Conservation (phyloP, 2,113 vertebrate species). For the Tyto alba region DNA sequence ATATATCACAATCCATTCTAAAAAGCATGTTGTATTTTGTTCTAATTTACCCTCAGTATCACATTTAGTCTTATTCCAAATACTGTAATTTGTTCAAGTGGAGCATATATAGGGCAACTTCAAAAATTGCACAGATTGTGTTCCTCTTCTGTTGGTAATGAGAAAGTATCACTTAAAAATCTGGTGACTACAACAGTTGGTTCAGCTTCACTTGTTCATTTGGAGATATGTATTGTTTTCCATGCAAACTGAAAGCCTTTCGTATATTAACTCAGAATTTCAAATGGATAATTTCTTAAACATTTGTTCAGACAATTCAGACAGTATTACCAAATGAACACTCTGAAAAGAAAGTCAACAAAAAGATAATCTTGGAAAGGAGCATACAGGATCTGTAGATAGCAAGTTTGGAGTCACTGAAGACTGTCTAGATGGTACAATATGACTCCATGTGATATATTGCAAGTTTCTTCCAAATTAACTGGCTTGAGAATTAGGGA, state of each 20-base stretch:
- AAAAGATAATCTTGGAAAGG: not conserved
- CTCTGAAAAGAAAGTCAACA: not conserved
- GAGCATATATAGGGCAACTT: not conserved
- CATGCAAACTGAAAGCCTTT: not conserved
- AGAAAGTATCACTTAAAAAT: not conserved
- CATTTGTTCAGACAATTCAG: not conserved
- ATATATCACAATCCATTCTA: not conserved
- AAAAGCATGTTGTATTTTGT: not conserved
- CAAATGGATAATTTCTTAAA: not conserved
- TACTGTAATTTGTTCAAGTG: not conserved
- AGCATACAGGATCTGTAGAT: not conserved
- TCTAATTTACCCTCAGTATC: not conserved
- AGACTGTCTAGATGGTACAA: not conserved
- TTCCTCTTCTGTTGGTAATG: not conserved
- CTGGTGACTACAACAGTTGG: not conserved
- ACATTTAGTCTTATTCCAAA: not conserved
- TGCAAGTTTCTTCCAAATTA: not conserved
- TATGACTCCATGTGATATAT: not conserved
- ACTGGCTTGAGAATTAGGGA: not conserved
- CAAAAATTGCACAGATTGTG: not conserved
- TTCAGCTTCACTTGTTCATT: slow-evolving; percentile 18
- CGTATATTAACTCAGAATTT: not conserved
- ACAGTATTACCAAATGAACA: not conserved
- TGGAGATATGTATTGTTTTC: not conserved
- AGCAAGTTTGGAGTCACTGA: not conserved